A percentile compares a stretch with the other conserved stretches of the same genome.
phyloP scores from a whole-genome alignment of 2,113 vertebrate genomes.

The Equus przewalskii region DNA sequence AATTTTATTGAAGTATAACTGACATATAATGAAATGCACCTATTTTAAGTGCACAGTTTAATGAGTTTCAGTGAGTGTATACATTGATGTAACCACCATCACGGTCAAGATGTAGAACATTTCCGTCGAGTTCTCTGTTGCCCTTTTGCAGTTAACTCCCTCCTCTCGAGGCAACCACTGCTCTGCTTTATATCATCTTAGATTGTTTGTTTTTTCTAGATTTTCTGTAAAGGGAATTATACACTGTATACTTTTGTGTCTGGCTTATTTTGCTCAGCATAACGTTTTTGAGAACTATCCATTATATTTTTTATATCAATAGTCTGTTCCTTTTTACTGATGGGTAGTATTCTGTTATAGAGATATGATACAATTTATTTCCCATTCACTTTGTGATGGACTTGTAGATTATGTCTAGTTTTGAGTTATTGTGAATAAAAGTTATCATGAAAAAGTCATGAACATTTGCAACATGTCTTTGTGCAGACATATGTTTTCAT shows the following conservation, averaged over 20 bases:
- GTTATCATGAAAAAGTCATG: not conserved
- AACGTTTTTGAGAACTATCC: not conserved
- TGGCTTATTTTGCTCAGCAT: not conserved
- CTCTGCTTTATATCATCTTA: not conserved
- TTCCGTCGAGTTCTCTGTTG: not conserved
- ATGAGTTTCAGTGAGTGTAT: not conserved
- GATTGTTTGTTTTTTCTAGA: not conserved
- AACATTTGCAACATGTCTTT: not conserved
- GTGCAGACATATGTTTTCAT: not conserved
- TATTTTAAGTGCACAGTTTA: not conserved
- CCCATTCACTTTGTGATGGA: not conserved
- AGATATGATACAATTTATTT: not conserved
- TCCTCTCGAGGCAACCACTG: not conserved
- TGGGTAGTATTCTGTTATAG: not conserved
- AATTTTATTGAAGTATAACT: not conserved
- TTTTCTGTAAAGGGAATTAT: not conserved
- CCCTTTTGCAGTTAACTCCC: not conserved
- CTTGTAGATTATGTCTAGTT: not conserved
- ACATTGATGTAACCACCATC: not conserved
- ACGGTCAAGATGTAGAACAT: not conserved
- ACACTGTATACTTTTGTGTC: not conserved
- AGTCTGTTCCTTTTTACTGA: not conserved
- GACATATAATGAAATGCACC: not conserved
- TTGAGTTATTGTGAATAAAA: conserved; percentile 13
- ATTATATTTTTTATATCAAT: not conserved